These are phyloP conservation scores for Psephotus haematonotus DNA, from an alignment of 2,113 vertebrate genomes.

Conservation along the genomic window DNA sequence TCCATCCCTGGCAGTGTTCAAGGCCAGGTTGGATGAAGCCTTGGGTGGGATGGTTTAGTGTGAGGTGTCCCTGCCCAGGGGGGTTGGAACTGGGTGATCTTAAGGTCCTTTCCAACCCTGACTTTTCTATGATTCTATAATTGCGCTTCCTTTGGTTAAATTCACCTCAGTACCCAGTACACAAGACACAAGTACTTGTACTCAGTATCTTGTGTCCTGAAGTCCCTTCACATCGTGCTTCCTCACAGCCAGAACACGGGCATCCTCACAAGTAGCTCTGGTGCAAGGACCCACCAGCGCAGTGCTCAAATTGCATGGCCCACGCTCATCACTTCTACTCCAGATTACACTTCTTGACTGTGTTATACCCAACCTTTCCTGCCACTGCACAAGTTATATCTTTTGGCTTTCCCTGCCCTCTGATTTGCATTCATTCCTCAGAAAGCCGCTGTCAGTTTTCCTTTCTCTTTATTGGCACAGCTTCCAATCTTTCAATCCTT, in stretches of 20 bases:
- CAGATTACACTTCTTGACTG: background rate
- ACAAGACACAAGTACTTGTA: too few species aligned
- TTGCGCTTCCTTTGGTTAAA: background rate
- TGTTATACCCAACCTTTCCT: slow-evolving; percentile 17
- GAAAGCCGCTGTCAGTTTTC: slow-evolving; percentile 8
- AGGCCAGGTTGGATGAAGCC: too few species aligned
- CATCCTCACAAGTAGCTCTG: background rate
- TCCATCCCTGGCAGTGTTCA: too few species aligned
- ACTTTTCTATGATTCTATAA: too few species aligned
- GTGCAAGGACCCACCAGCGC: background rate
- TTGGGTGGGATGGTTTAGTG: too few species aligned
- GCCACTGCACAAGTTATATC: slow-evolving; percentile 21
- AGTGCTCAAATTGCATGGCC: background rate
- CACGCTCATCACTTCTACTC: background rate
- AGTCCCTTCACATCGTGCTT: background rate
- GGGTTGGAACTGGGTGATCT: too few species aligned
- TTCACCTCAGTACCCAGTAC: background rate
- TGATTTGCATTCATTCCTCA: slow-evolving; percentile 29
- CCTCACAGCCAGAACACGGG: background rate
- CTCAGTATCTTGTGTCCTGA: background rate
- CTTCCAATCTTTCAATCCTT: slow-evolving; percentile 20
- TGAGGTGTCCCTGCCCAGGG: too few species aligned
- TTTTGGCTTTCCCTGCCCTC: slow-evolving; percentile 1
- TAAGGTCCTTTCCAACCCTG: too few species aligned
- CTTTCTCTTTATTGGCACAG: background rate